These are phyloP conservation scores for Colossoma macropomum DNA, from an alignment of 2,113 vertebrate species.

Conservation along the genomic window DNA sequence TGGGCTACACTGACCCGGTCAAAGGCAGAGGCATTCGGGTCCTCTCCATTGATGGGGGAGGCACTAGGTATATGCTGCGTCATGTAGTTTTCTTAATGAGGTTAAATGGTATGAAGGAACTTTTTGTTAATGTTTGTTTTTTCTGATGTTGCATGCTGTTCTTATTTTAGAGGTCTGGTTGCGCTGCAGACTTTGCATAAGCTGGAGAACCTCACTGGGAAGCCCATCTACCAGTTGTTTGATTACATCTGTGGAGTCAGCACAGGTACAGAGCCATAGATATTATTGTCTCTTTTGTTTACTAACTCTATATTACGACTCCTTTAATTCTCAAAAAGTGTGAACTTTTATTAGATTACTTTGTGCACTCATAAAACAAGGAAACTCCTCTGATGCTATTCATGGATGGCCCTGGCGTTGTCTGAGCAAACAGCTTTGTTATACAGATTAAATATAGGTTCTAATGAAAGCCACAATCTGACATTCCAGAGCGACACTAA, in stretches of 20 bases:
- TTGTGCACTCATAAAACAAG: too few relatives aligned
- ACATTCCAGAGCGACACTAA: too few relatives aligned
- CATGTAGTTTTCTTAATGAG: neutral
- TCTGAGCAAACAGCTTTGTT: too few relatives aligned
- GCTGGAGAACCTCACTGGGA: conserved; percentile 89
- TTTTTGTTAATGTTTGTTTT: neutral
- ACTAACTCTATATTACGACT: too few relatives aligned
- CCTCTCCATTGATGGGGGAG: conserved; percentile 93
- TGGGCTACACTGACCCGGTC: conserved; percentile 91
- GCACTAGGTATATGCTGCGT: conserved; percentile 82
- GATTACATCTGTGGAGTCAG: conserved; percentile 98
- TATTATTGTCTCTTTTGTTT: neutral
- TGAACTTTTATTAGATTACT: too few relatives aligned
- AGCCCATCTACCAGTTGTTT: conserved; percentile 91
- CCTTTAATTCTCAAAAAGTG: too few relatives aligned
- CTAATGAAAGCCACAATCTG: too few relatives aligned
- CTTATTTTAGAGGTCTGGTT: conserved; percentile 83
- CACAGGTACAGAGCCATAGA: conserved; percentile 81
- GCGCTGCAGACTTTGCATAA: conserved; percentile 90
- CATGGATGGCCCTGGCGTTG: too few relatives aligned
- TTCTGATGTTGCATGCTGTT: neutral
- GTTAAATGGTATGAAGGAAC: neutral
- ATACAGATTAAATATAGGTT: too few relatives aligned
- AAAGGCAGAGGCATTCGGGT: conserved; percentile 91
- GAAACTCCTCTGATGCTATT: too few relatives aligned